Evolutionary conservation across 2,797 vertebrate genomes (phyloP), one percentile per base, ranked within the genome.

Genomic region (Mareca strepera): DNA sequence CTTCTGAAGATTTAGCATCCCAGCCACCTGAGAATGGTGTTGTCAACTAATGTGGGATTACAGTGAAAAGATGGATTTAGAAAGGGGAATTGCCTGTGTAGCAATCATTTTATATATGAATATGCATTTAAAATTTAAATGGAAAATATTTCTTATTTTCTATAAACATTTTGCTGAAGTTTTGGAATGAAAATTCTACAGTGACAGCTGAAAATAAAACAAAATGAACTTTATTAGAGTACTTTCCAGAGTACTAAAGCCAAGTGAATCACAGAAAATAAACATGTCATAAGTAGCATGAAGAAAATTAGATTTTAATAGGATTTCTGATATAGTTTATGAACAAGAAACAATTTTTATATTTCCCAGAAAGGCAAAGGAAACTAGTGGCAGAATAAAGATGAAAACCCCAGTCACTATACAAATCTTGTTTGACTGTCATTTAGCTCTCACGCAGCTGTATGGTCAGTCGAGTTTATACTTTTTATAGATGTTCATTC

Each of bases 211-310:
- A 86, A 92, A 92, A 76, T 67, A 86, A 90, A 87, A 69, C 73
- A 86, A 91, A 92, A 25, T 44, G 3, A 86, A 81, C 66, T 85
- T 90, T 56, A 44, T 6, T 83, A 29, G 43, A 90, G 58, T 90
- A 66, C 48, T 92, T 92, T 66, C 55, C 64, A 52, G 79, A 81
- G 58, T 55, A 63, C 46, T 60, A 76, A 93, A 91, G 84, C 87
- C 92, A 93, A 97, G 53, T 35, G 75, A 94, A 91, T 93, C 88
- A 75, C 28, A 46, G 78, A 93, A 94, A 90, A 86, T 90, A 96
- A 96, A 88, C 79, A 84, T 89, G 41, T 60, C 50, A 31, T 91
- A 93, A 96, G 85, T 92, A 94, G 73, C 58, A 66, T 62, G 59
- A 68, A 92, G 39, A 55, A 94, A 83, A 88, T 83, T 63, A 90